A percentile compares a stretch with the other conserved stretches of the same genome.
Conservation (phyloP, 1,140 invertebrate genomes). For the Micrasema minimum region DNA sequence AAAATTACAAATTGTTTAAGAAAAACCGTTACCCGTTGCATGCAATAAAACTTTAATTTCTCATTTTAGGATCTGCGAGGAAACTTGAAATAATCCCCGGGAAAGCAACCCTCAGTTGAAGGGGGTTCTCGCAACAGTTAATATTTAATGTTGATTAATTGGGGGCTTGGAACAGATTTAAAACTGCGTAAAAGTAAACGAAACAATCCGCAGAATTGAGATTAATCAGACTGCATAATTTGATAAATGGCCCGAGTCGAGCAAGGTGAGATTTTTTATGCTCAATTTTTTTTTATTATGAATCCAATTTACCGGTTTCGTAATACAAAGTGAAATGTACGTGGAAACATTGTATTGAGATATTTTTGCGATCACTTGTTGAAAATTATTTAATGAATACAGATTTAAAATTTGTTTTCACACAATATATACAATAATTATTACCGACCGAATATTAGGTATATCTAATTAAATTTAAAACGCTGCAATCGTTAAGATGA, state of each 20-base stretch:
- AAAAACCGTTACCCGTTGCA: too few species aligned
- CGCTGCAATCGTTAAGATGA: too few species aligned
- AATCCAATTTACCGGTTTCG: background rate
- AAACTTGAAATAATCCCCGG: background rate
- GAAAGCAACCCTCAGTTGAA: background rate
- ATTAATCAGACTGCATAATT: slow-evolving; percentile 33
- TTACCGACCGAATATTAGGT: too few species aligned
- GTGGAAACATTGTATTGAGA: too few species aligned
- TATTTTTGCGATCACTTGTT: too few species aligned
- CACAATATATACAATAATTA: too few species aligned
- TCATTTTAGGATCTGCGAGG: background rate
- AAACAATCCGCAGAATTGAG: slow-evolving; percentile 22
- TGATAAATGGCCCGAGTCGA: slow-evolving; percentile 24
- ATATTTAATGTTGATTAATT: slow-evolving; percentile 53
- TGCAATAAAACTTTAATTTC: too few species aligned
- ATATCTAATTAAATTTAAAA: too few species aligned
- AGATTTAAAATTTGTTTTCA: too few species aligned
- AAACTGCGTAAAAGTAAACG: slow-evolving; percentile 17
- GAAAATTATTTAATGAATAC: too few species aligned
- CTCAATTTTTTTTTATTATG: slow-evolving; percentile 7
- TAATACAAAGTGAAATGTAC: background rate
- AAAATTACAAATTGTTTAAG: too few species aligned
- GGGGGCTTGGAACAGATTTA: slow-evolving; percentile 27
- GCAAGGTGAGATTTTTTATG: slow-evolving; percentile 15
- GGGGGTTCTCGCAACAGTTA: slow-evolving; percentile 38